Base-by-base conservation (phyloP, 2,888 invertebrate genomes). In the Phlogophora meticulosa region DNA sequence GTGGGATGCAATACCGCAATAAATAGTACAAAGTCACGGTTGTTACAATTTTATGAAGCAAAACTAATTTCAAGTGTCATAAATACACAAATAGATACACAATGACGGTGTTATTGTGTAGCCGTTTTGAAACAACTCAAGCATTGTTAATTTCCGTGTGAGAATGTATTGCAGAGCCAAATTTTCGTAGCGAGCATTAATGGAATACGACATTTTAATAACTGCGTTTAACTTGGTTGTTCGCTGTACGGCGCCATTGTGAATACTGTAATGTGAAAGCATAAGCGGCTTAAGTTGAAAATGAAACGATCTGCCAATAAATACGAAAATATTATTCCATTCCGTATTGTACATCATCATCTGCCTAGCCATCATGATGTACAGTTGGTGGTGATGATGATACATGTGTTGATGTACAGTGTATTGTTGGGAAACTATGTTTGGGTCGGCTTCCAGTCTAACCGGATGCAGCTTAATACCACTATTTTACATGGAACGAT, bases 161-260 rank as follows among this genome's bases (percentile, higher is more conserved):
- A 45, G 43, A 70, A 63, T 68, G 57, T 69, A 72, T 52, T 49
- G 59, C 43, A 11, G 56, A 61, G 75, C 53, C 65, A 63, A 58
- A 59, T 63, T 46, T 75, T 64, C 60, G 24, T 46, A 49, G 34
- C 45, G 3, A 53, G 68, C 28, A 40, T 63, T 40, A 64, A 61
- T 52, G 32, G 46, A 72, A 64, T 65, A 74, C 67, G 66, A 69
- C 59, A 56, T 71, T 74, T 77, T 79, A 69, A 74, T 73, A 72
- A 56, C 63, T 57, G 32, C 48, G 28, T 72, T 57, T 77, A 56
- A 56, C 46, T 52, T 24, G 11, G 11, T 5, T 13, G 28, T 58
- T 70, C 24, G 11, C 17, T 24, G 32, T 34, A 20, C 22, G 55
- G 32, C 11, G 43, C 28, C 11, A 53, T 40, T 53, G 28, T 45